phyloP scores from a whole-genome alignment of 2,888 invertebrate genomes.

The Ceriagrion tenellum region DNA sequence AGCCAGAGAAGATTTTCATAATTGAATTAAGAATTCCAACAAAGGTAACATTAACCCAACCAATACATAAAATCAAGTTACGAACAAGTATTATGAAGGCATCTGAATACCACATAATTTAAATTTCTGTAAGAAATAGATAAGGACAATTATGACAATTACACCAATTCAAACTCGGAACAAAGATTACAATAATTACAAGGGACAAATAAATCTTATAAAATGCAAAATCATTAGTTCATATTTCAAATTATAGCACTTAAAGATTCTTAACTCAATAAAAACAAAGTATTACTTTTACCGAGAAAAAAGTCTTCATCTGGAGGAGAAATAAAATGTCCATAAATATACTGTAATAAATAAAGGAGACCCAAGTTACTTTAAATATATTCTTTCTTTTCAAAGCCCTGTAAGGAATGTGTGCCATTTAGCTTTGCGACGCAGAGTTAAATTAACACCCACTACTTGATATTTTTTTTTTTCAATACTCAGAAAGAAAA shows the following conservation, averaged over 20 bases:
- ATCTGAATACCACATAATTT: constrained; percentile 7
- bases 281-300: constrained; percentile 35
- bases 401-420: constrained; percentile 65
- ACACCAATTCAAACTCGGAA: background rate
- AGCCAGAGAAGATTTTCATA: constrained; percentile 55
- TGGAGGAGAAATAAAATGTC: constrained; percentile 23
- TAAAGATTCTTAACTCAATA: background rate
- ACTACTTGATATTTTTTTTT: constrained; percentile 58
- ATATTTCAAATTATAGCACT: background rate
- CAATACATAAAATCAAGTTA: constrained; percentile 36
- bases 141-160: background rate
- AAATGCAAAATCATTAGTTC: background rate
- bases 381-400: constrained; percentile 51
- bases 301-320: constrained; percentile 49
- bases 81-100: constrained; percentile 11
- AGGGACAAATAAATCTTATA: background rate
- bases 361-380: constrained; percentile 57
- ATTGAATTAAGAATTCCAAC: background rate
- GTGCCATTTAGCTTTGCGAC: constrained; percentile 54
- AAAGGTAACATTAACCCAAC: constrained; percentile 39
- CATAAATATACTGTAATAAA: constrained; percentile 62
- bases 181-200: background rate
- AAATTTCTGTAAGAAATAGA: background rate
- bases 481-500: constrained; percentile 61
- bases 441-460: constrained; percentile 65